A percentile compares a stretch with the other conserved stretches of the same genome.
Evolutionary conservation across 2,113 vertebrate genomes (phyloP).

Genomic region (Caloenas nicobarica): DNA sequence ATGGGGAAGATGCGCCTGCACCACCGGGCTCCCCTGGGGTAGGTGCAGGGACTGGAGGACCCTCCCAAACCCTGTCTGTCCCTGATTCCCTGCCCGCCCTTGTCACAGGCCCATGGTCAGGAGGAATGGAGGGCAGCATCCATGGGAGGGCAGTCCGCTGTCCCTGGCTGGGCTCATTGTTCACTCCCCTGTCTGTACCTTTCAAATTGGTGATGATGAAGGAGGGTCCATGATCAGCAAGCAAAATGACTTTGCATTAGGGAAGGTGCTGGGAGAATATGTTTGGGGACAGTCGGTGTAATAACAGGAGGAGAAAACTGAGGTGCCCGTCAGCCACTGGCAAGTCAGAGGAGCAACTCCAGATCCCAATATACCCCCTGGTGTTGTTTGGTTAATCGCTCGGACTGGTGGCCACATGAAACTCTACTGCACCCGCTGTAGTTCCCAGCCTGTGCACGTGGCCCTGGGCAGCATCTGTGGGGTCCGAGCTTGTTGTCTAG

Average conservation of each 20-base stretch:
- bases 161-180: not conserved
- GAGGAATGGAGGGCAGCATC: not conserved
- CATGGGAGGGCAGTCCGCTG: not conserved
- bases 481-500: not conserved
- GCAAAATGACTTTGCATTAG: not conserved
- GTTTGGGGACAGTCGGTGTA: rapidly evolving
- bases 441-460: not conserved
- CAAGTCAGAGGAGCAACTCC: not conserved
- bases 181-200: not conserved
- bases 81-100: not conserved
- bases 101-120: not conserved
- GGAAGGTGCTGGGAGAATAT: not conserved
- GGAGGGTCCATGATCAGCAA: not conserved
- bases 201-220: not conserved
- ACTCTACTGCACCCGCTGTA: not conserved
- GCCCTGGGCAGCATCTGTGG: not conserved
- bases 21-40: not conserved
- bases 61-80: not conserved
- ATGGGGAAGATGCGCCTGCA: not conserved
- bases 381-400: not conserved
- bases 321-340: not conserved
- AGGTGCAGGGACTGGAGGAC: not conserved
- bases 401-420: not conserved
- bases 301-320: not conserved
- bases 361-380: rapidly evolving